A percentile compares a stretch with the other conserved stretches of the same genome.
These are phyloP conservation scores for Sturnira hondurensis DNA, from an alignment of 2,113 vertebrate genomes.

Conservation along the genomic window DNA sequence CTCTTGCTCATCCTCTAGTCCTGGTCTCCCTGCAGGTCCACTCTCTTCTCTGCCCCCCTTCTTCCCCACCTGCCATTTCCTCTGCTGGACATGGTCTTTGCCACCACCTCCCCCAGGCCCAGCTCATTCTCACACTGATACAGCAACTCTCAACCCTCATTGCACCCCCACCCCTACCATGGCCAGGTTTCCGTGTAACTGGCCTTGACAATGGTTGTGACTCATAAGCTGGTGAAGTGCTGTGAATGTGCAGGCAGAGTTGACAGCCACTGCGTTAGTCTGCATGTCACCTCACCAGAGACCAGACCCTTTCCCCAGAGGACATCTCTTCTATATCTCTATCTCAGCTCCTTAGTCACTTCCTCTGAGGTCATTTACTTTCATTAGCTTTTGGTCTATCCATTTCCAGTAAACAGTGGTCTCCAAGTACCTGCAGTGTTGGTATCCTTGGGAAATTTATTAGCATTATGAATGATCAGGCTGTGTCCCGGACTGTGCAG, in stretches of 20 bases:
- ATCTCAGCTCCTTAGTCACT: neutral
- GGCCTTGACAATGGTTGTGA: too few species aligned
- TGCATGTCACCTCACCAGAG: neutral
- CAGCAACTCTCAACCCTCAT: neutral
- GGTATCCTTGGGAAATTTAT: neutral
- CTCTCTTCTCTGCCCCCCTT: neutral
- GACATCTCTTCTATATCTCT: neutral
- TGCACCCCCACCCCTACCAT: neutral
- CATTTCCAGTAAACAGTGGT: neutral
- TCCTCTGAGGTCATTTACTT: neutral
- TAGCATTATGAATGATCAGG: neutral
- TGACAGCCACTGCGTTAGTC: neutral
- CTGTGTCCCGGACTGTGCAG: neutral
- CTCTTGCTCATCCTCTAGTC: neutral
- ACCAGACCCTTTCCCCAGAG: neutral
- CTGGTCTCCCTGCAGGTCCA: neutral
- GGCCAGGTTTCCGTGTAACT: neutral
- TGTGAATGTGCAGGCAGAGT: neutral
- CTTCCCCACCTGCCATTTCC: neutral
- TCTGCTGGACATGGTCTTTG: neutral
- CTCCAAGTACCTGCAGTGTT: neutral
- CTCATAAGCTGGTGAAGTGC: neutral
- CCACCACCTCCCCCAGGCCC: accelerated
- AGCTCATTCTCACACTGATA: neutral
- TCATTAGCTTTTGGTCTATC: neutral